Conservation (phyloP, 2,797 vertebrate genomes). For the Spinibarbus caldwelli region DNA sequence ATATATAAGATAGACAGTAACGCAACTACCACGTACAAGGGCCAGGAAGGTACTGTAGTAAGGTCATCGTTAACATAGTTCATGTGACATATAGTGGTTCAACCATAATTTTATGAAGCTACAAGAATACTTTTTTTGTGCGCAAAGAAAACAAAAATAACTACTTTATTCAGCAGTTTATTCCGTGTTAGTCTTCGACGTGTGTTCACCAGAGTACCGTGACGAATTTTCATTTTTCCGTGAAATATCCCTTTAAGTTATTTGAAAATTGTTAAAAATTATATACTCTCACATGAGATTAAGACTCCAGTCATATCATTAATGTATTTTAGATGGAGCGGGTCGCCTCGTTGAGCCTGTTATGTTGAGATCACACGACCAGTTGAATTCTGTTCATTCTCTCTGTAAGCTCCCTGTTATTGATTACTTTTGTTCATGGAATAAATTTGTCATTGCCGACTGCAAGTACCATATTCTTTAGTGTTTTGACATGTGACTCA, state of each 20-base stretch:
- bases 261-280: neutral
- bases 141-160: neutral
- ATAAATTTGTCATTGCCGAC: neutral
- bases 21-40: neutral
- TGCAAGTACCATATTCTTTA: conserved; percentile 17
- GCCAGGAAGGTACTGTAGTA: neutral
- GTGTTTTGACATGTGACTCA: neutral
- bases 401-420: neutral
- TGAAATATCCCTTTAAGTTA: neutral
- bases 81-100: too few species aligned
- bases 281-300: neutral
- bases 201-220: neutral
- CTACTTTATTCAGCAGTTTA: neutral
- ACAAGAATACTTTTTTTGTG: neutral
- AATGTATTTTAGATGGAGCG: neutral
- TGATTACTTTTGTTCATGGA: neutral
- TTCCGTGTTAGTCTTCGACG: neutral
- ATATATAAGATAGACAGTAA: too few species aligned
- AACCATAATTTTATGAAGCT: neutral
- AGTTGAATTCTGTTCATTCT: conserved; percentile 2
- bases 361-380: conserved; percentile 11
- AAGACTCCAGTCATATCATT: neutral
- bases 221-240: neutral
- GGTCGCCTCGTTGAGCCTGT: neutral
- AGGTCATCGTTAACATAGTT: too few species aligned